A percentile compares a stretch with the other conserved stretches of the same genome.
Evolutionary conservation across 2,113 vertebrate genomes (phyloP).

Genomic region (Cryptotis parvus): DNA sequence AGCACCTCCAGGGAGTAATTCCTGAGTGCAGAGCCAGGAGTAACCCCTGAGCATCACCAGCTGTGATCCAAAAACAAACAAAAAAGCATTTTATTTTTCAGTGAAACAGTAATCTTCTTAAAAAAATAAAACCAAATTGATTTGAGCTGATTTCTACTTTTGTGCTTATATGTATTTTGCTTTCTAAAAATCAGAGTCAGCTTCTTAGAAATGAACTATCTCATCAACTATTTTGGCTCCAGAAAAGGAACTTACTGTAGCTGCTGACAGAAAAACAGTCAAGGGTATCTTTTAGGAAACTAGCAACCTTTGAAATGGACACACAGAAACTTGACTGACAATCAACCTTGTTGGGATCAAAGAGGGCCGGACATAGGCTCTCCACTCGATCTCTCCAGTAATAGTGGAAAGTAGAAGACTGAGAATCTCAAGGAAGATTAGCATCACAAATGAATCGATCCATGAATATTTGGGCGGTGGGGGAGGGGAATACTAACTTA

Average conservation of each 20-base stretch:
- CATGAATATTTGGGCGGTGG: neutral
- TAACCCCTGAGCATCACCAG: no score
- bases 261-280: conserved; percentile 17
- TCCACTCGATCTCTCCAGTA: neutral
- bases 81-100: conserved; percentile 33
- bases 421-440: neutral
- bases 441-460: neutral
- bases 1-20: no score
- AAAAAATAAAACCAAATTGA: conserved; percentile 9
- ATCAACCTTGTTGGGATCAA: neutral
- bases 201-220: conserved; percentile 43
- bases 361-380: neutral
- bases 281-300: conserved; percentile 32
- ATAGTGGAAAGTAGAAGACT: neutral
- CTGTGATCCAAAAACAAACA: neutral
- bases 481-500: conserved; percentile 2
- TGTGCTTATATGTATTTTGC: neutral
- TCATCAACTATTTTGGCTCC: neutral
- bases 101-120: neutral
- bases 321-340: neutral
- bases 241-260: conserved; percentile 34
- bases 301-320: neutral
- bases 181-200: conserved; percentile 21
- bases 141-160: conserved; percentile 45
- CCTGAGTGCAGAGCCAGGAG: no score